A percentile compares a stretch with the other conserved stretches of the same genome.
These are phyloP conservation scores for Sorex fumeus DNA, from an alignment of 2,113 vertebrate species.

Conservation along the genomic window DNA sequence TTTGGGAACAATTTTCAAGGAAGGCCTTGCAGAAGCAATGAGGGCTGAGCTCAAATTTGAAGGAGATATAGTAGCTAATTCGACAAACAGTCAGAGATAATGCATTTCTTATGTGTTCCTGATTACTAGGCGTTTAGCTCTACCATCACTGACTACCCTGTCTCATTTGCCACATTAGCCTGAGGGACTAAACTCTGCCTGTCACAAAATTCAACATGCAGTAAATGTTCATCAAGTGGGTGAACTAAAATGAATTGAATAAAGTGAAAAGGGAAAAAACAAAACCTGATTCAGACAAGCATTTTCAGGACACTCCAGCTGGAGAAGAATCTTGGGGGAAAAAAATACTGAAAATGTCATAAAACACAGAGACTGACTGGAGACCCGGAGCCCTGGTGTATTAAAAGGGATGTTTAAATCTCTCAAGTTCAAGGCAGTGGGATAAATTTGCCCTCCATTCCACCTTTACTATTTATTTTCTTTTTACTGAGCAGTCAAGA, in stretches of 20 bases:
- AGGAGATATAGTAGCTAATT: neutral
- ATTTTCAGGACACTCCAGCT: neutral
- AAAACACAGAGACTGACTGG: neutral
- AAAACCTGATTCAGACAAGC: neutral
- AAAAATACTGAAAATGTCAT: neutral
- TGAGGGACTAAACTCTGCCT: neutral
- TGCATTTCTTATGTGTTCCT: neutral
- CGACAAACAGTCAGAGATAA: neutral
- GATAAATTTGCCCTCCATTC: neutral
- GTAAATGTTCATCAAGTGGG: neutral
- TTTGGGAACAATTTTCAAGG: conserved; percentile 51
- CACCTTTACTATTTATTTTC: neutral
- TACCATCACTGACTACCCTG: neutral
- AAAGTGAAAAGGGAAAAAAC: conserved; percentile 31
- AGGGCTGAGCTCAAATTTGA: conserved; percentile 13
- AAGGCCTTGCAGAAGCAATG: neutral
- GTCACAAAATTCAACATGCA: neutral
- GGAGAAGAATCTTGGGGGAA: neutral
- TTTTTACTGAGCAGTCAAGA: conserved; percentile 10
- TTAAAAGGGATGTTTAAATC: neutral
- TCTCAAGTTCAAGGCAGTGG: neutral
- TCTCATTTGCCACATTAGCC: neutral
- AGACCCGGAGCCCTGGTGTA: neutral
- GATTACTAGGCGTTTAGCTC: neutral
- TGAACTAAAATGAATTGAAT: conserved; percentile 16